Evolutionary conservation across 2,797 vertebrate species (phyloP).

Genomic region (Odontamblyopus lacepedii): DNA sequence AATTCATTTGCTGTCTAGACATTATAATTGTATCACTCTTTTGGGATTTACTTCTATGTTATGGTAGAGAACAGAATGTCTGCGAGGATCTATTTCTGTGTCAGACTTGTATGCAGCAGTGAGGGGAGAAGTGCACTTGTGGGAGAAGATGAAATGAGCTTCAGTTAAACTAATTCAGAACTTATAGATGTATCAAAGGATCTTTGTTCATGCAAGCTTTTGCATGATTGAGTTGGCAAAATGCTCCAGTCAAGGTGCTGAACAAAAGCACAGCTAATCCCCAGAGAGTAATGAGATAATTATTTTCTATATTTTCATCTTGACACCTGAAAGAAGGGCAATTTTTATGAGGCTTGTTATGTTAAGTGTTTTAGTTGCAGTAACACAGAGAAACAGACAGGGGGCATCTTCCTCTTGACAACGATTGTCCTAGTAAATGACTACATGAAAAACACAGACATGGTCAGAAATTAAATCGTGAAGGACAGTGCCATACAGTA

Average conservation of each 20-base stretch:
- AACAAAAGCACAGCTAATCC: conserved; percentile 2
- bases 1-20: conserved; percentile 46
- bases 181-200: conserved; percentile 29
- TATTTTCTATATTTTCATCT: not conserved
- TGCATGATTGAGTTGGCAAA: conserved; percentile 34
- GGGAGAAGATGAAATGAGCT: conserved; percentile 58
- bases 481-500: too few relatives aligned
- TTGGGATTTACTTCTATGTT: conserved; percentile 47
- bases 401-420: not conserved
- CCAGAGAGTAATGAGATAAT: conserved; percentile 2
- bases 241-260: conserved; percentile 32
- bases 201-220: conserved; percentile 30
- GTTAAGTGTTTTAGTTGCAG: not conserved
- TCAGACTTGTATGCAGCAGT: conserved; percentile 22
- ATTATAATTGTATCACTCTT: conserved; percentile 44
- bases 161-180: conserved; percentile 56
- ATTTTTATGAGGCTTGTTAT: not conserved
- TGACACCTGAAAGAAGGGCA: not conserved
- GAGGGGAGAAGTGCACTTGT: conserved; percentile 43
- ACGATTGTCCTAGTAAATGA: not conserved
- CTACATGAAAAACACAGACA: not conserved
- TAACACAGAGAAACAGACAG: not conserved
- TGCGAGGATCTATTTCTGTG: conserved; percentile 36
- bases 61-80: conserved; percentile 14
- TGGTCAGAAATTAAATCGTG: too few relatives aligned